Conservation (phyloP, 2,888 invertebrate species). For the Luperina testacea region DNA sequence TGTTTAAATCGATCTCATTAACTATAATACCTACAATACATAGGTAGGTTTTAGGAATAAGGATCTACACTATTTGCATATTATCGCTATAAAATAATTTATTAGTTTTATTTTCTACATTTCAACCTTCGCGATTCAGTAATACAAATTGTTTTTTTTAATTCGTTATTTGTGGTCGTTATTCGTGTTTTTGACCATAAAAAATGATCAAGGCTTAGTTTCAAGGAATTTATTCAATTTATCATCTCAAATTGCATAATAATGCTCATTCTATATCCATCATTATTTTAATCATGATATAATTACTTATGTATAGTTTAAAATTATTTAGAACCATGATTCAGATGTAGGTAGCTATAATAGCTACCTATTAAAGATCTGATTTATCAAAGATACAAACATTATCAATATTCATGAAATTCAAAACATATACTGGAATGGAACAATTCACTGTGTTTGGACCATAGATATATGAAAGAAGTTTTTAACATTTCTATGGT, state of each 20-base stretch:
- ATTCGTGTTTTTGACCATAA: not conserved
- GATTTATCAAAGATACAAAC: conserved; percentile 9
- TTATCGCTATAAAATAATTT: not conserved
- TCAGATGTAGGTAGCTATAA: not conserved
- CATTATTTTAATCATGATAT: conserved; percentile 1
- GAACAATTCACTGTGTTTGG: not conserved
- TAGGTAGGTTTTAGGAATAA: not conserved
- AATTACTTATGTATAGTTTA: not conserved
- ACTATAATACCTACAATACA: not conserved
- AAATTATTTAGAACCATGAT: conserved; percentile 4
- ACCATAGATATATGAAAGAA: too few species aligned
- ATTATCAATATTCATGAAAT: conserved; percentile 8
- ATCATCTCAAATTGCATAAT: not conserved
- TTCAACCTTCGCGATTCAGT: not conserved
- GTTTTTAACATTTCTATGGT: too few species aligned
- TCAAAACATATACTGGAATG: not conserved
- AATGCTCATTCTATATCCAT: not conserved
- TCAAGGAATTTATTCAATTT: not conserved
- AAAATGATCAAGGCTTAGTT: not conserved
- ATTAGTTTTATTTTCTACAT: not conserved
- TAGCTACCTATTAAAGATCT: conserved; percentile 6
- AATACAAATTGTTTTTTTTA: not conserved
- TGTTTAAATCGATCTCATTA: not conserved
- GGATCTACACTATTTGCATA: not conserved
- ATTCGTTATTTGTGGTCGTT: not conserved